Evolutionary conservation across 2,113 vertebrate species (phyloP).

Genomic region (Ascaphus truei): DNA sequence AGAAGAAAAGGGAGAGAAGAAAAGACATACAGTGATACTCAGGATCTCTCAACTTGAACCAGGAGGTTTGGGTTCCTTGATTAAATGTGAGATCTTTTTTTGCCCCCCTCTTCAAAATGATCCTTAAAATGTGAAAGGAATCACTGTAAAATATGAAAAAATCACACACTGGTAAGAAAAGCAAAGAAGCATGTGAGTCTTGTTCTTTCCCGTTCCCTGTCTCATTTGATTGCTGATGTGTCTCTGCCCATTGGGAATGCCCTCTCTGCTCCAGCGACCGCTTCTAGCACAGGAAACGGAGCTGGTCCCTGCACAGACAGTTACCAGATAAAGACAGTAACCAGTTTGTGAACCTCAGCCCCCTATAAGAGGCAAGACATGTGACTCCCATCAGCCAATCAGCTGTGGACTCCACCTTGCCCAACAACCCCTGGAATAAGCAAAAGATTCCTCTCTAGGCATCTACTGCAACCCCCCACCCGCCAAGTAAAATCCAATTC

Average conservation of each 20-base stretch:
- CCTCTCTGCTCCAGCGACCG: not conserved
- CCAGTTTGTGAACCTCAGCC: slow-evolving; percentile 55
- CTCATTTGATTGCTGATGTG: too few relatives aligned
- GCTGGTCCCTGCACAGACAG: slow-evolving; percentile 4
- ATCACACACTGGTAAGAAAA: not conserved
- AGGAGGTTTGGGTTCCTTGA: not conserved
- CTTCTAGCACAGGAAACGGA: not conserved
- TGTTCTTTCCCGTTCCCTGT: not conserved
- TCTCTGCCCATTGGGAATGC: not conserved
- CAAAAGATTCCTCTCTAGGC: slow-evolving; percentile 14
- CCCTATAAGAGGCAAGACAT: slow-evolving; percentile 63
- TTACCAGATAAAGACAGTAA: slow-evolving; percentile 39
- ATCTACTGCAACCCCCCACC: not conserved
- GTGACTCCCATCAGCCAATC: slow-evolving; percentile 70
- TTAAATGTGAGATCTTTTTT: not conserved
- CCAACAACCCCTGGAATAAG: slow-evolving; percentile 33
- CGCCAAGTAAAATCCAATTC: not conserved
- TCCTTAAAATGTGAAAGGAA: not conserved
- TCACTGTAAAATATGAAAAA: not conserved
- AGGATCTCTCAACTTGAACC: too few relatives aligned
- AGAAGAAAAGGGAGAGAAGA: not conserved
- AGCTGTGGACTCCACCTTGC: slow-evolving; percentile 62
- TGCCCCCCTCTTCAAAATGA: not conserved
- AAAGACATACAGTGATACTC: not conserved
- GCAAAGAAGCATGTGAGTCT: not conserved